Base-by-base conservation (phyloP, 1,140 invertebrate genomes). In the Cecropterus lyciades region DNA sequence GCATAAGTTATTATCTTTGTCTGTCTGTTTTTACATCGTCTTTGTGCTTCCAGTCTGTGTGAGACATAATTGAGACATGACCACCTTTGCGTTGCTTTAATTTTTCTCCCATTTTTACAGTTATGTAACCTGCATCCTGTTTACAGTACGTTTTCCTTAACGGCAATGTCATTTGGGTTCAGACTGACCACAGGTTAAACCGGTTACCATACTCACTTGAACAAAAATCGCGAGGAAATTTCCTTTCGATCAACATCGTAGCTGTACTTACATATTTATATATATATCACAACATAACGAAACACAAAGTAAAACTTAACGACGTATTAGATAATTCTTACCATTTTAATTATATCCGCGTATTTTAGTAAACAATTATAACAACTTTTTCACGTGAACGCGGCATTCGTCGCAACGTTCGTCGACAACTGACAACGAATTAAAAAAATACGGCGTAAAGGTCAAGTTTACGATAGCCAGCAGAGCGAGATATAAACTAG, bases 381-480 rank as follows among this genome's bases (percentile, higher is more conserved):
- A 52, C 13, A 52, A 30, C 24, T 52, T 3, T 17, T 30, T 33
- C 4, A 46, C 24, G 43, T 24, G 59, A 48, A 48, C 57, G 57
- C 77, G 67, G 51, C 59, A 73, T 75, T 37, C 33, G 73, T 73
- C 40, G 65, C 40, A 48, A 33, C 42, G 52, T 70, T 65, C 73
- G 66, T 57, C 49, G 69, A 49, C 45, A 75, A 81, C 80, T 81
- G 79, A 81, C 70, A 67, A 71, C 57, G 70, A 71, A 76, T 67
- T 72, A 71, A 76, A 62, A 62, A 69, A 73, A 69, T 74, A 71
- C 70, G 53, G 70, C 72, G 64, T 48, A 73, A 79, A 84, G 84
- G 84, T 86, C 82, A 86, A 82, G 82, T 84, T 82, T 80, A 79
- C 69, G 72, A 80, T 79, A 73, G 73, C 66, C 70, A 64, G 11